phyloP scores from a whole-genome alignment of 1,140 invertebrate species.

The Drosophila albomicans region DNA sequence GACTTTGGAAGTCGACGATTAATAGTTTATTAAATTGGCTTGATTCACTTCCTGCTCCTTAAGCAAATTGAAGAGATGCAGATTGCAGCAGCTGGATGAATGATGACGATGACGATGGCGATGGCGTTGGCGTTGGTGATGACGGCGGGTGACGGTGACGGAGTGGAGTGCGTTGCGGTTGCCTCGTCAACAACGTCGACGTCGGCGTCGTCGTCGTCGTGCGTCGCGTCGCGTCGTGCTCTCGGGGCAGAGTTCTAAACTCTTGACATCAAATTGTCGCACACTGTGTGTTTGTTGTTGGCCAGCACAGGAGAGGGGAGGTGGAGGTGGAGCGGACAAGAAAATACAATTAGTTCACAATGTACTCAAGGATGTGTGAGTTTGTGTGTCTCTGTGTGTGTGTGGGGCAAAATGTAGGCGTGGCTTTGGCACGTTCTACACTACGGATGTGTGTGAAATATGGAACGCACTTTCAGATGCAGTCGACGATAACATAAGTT shows the following conservation, averaged over 20 bases:
- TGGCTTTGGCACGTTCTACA: conserved; percentile 48
- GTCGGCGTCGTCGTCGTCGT: conserved; percentile 30
- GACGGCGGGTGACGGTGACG: background rate
- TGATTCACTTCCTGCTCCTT: background rate
- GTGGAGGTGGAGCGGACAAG: conserved; percentile 7
- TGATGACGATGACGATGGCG: background rate
- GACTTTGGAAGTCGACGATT: conserved; percentile 11
- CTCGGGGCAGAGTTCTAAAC: conserved; percentile 72
- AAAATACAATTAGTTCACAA: conserved; percentile 47
- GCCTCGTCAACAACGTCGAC: background rate
- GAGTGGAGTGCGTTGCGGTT: conserved; percentile 22
- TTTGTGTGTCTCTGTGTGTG: conserved; percentile 9
- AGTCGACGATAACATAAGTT: background rate
- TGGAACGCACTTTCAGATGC: conserved; percentile 13
- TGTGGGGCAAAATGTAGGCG: conserved; percentile 35
- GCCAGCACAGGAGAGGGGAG: background rate
- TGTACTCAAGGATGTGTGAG: conserved; percentile 32
- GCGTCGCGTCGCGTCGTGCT: conserved; percentile 63
- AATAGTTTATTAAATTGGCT: background rate
- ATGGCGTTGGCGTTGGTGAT: conserved; percentile 1
- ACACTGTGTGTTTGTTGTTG: conserved; percentile 45
- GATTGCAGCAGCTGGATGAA: conserved; percentile 1
- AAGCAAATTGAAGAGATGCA: conserved; percentile 3
- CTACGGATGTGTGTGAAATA: background rate
- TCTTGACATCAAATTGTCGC: conserved; percentile 77